Percentiles rank a stretch among this genome's conserved stretches.
Conservation (phyloP, 2,113 vertebrate species). For the Abramis brama region DNA sequence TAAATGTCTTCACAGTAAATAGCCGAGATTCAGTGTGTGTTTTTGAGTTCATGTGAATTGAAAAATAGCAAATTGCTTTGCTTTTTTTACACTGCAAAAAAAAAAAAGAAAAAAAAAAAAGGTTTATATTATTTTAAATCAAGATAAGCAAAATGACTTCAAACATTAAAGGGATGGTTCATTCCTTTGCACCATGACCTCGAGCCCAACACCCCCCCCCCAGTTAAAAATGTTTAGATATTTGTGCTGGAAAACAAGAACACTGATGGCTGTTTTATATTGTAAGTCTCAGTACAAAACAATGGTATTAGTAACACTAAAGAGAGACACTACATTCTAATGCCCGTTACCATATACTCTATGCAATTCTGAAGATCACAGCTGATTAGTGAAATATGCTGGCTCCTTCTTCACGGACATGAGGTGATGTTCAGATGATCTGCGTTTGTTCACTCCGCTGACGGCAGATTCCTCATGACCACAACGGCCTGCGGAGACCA, state of each 20-base stretch:
- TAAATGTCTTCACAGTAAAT: not conserved
- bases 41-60: too few species aligned
- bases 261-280: not conserved
- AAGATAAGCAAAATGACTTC: too few species aligned
- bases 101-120: too few species aligned
- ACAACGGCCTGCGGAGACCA: constrained; percentile 33
- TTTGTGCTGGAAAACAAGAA: too few species aligned
- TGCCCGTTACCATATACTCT: not conserved
- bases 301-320: not conserved
- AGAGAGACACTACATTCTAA: not conserved
- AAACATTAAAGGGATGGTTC: too few species aligned
- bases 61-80: too few species aligned
- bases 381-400: not conserved
- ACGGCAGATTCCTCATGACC: constrained; percentile 43
- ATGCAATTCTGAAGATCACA: not conserved
- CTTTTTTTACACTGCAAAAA: too few species aligned
- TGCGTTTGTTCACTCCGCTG: constrained; percentile 27
- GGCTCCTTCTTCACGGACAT: not conserved
- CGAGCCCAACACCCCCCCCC: too few species aligned
- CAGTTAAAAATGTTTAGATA: too few species aligned
- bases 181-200: too few species aligned
- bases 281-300: not conserved
- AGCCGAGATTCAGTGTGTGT: too few species aligned
- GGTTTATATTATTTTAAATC: too few species aligned
- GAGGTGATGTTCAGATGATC: not conserved